These are phyloP conservation scores for Morus bassanus DNA, from an alignment of 2,797 vertebrate species.

Conservation along the genomic window DNA sequence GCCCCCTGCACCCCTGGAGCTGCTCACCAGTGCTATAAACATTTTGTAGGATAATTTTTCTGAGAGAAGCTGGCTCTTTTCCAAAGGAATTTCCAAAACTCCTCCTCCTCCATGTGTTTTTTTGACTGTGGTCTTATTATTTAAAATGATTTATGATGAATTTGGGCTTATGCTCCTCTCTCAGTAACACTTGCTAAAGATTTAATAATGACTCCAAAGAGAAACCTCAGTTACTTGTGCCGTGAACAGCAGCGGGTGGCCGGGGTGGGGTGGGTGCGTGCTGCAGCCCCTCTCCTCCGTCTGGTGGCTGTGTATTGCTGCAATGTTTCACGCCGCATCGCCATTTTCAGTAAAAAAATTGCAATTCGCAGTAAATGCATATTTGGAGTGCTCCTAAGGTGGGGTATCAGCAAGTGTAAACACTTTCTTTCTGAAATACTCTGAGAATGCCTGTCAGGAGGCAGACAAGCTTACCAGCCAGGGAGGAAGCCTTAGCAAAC, in stretches of 20 bases:
- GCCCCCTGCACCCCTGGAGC: rapidly evolving
- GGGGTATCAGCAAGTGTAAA: rapidly evolving
- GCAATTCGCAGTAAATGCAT: background rate
- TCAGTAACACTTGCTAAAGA: background rate
- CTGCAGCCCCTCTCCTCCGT: background rate
- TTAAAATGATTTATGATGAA: background rate
- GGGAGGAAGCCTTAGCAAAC: background rate
- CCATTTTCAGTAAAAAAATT: rapidly evolving
- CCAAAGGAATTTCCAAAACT: background rate
- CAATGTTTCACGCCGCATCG: rapidly evolving
- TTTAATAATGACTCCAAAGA: rapidly evolving
- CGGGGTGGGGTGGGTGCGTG: rapidly evolving
- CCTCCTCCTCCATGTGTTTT: background rate
- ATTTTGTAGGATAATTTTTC: background rate
- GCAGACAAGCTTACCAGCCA: background rate
- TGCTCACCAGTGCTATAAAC: background rate
- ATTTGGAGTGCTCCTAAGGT: background rate
- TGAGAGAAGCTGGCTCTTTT: background rate
- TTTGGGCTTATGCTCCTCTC: background rate
- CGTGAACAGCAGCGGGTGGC: background rate
- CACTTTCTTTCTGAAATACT: background rate
- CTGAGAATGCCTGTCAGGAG: background rate
- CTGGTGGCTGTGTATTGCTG: too few species aligned
- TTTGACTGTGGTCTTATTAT: background rate
- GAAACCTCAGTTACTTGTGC: rapidly evolving